phyloP scores from a whole-genome alignment of 2,888 invertebrate species.

The Luperina nickerlii region DNA sequence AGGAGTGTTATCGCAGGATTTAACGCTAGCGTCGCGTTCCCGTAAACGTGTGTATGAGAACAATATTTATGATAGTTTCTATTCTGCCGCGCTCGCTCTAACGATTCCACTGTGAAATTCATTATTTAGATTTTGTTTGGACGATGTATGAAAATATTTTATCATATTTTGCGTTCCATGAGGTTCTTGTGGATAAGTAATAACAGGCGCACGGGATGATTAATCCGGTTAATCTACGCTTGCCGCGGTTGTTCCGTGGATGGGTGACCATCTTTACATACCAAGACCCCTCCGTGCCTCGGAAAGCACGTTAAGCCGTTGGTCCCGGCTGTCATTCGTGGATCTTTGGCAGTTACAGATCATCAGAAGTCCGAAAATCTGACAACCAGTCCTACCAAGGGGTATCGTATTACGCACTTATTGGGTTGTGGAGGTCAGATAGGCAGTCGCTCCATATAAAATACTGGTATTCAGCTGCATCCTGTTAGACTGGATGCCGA shows the following conservation, averaged over 20 bases:
- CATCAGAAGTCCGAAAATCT: background rate
- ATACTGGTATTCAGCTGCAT: background rate
- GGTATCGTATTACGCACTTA: background rate
- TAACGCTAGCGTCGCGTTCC: slow-evolving; percentile 54
- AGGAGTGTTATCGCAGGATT: slow-evolving; percentile 56
- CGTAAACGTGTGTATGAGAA: slow-evolving; percentile 41
- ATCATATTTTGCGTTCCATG: slow-evolving; percentile 6
- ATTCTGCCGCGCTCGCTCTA: background rate
- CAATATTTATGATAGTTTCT: slow-evolving; percentile 53
- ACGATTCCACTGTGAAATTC: slow-evolving; percentile 25
- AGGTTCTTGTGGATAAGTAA: background rate
- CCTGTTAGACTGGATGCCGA: background rate
- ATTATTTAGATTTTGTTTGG: slow-evolving; percentile 33
- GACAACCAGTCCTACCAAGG: background rate
- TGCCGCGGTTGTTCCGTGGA: background rate
- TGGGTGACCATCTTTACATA: background rate
- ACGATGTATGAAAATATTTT: background rate
- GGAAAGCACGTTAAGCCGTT: background rate
- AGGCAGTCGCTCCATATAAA: background rate
- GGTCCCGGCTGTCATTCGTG: background rate
- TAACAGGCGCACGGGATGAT: background rate
- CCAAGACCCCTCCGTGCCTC: background rate
- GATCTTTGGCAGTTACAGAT: background rate
- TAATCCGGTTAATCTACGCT: background rate
- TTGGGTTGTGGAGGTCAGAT: background rate